These are phyloP conservation scores for Brachyhypopomus occidentalis DNA, from an alignment of 2,113 vertebrate species.

Conservation along the genomic window DNA sequence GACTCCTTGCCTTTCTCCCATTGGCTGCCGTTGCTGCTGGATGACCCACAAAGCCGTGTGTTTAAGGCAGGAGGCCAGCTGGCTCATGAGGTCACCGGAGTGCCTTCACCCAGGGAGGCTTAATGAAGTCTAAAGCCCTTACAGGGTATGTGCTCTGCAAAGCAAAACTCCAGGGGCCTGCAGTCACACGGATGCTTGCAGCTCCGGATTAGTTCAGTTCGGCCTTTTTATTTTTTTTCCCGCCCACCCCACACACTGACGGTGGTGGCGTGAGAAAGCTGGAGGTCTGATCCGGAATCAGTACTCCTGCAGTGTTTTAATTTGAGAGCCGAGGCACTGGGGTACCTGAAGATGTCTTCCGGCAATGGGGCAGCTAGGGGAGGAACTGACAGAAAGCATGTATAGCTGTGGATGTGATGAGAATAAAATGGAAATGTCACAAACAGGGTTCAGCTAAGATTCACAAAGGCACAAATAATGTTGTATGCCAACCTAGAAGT, in stretches of 20 bases:
- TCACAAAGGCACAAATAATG: neutral
- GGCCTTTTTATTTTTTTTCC: neutral
- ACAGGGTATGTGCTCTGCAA: constrained; percentile 12
- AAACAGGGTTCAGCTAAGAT: neutral
- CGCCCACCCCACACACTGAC: neutral
- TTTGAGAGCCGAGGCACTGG: neutral
- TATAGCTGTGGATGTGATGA: neutral
- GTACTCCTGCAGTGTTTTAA: neutral
- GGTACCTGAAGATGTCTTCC: neutral
- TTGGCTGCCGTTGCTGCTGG: too few relatives aligned
- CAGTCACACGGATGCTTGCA: constrained; percentile 6
- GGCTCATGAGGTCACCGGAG: neutral
- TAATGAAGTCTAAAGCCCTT: constrained; percentile 40
- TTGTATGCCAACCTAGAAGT: neutral
- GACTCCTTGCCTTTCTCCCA: too few relatives aligned
- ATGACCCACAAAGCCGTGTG: too few relatives aligned
- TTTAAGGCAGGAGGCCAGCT: constrained; percentile 2
- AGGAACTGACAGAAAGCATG: neutral
- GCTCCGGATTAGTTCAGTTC: neutral
- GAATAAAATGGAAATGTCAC: neutral
- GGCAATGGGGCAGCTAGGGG: neutral
- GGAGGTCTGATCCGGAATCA: neutral
- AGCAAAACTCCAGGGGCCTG: constrained; percentile 27
- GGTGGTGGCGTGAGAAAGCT: constrained; percentile 3
- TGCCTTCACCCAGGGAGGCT: constrained; percentile 20